Evolutionary conservation across 2,888 invertebrate species (phyloP).

Genomic region (Xanthorhoe spadicearia): DNA sequence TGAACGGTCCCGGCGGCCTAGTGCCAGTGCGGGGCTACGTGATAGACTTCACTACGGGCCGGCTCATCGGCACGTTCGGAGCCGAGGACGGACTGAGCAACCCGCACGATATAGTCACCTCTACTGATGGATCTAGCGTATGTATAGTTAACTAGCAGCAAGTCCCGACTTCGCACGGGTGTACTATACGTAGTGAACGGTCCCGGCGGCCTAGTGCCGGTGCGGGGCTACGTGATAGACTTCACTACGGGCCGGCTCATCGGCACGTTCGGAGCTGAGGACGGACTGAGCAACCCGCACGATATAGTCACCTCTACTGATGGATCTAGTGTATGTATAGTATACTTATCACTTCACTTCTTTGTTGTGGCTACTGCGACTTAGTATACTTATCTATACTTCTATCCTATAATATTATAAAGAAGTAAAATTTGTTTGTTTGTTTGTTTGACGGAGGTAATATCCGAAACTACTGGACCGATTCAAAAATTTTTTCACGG

Average conservation of each 20-base stretch:
- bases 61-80: slow-evolving; percentile 86
- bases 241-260: slow-evolving; percentile 84
- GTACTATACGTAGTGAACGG: too few species aligned
- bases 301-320: slow-evolving; percentile 90
- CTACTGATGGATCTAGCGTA: slow-evolving; percentile 84
- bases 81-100: slow-evolving; percentile 84
- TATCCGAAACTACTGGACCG: too few species aligned
- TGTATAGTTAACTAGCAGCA: neutral
- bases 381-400: too few species aligned
- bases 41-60: slow-evolving; percentile 86
- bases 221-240: slow-evolving; percentile 90
- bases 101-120: slow-evolving; percentile 93
- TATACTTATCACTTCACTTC: too few species aligned
- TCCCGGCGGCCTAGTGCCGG: slow-evolving; percentile 77
- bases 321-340: slow-evolving; percentile 73
- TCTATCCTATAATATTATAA: too few species aligned
- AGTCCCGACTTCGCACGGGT: too few species aligned
- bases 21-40: slow-evolving; percentile 88
- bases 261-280: slow-evolving; percentile 86
- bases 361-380: too few species aligned
- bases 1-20: slow-evolving; percentile 88
- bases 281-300: slow-evolving; percentile 89
- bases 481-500: too few species aligned
- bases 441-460: too few species aligned
- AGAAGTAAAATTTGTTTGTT: too few species aligned